Percentiles rank a stretch among this genome's conserved stretches.
Conservation (phyloP, 2,113 vertebrate genomes). For the Cromileptes altivelis region DNA sequence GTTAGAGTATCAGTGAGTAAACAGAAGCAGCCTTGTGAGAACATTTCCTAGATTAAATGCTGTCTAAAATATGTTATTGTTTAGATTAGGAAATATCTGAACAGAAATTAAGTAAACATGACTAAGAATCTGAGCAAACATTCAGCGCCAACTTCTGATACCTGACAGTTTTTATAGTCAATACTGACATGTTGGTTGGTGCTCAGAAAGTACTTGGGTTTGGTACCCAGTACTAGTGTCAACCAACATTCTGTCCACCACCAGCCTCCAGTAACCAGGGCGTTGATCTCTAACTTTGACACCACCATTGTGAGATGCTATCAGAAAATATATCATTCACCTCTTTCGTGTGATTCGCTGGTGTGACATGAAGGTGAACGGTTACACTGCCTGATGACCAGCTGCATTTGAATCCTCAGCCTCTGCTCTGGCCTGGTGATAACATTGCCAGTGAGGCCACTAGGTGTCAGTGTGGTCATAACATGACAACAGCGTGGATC, state of each 20-base stretch:
- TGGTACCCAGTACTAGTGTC: not conserved
- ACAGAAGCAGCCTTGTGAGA: not conserved
- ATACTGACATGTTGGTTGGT: not conserved
- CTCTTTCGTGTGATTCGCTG: not conserved
- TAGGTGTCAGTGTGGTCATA: conserved; percentile 88
- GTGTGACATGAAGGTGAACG: not conserved
- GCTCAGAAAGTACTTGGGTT: not conserved
- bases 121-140: not conserved
- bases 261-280: not conserved
- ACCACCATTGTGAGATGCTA: not conserved
- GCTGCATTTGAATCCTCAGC: not conserved
- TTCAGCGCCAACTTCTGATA: not conserved
- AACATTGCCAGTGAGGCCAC: conserved; percentile 66
- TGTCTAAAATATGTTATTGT: not conserved
- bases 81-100: not conserved
- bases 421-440: not conserved
- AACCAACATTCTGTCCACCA: not conserved
- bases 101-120: not conserved
- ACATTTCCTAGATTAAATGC: not conserved
- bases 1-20: too few relatives aligned
- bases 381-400: not conserved
- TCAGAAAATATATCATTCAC: not conserved
- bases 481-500: conserved; percentile 33
- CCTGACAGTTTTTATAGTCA: not conserved
- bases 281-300: not conserved